Evolutionary conservation across 2,888 invertebrate genomes (phyloP).

Genomic region (Asteroscopus sphinx): DNA sequence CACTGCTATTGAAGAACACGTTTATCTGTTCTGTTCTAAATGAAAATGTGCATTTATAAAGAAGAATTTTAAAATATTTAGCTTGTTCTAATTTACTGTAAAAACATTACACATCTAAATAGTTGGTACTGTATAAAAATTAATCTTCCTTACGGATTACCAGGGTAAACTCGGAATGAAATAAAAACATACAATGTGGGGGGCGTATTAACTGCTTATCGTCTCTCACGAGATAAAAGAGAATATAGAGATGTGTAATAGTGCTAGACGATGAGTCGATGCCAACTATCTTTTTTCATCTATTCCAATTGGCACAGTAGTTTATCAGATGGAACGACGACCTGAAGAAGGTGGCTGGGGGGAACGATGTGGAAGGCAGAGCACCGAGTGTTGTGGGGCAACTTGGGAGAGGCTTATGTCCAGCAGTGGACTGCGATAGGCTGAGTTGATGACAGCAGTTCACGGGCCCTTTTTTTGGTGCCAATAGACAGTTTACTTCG

Average conservation of each 20-base stretch:
- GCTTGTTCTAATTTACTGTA: not conserved
- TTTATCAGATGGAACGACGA: no score
- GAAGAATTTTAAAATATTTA: not conserved
- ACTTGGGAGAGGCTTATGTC: no score
- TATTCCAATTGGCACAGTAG: constrained; percentile 13
- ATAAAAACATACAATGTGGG: constrained; percentile 9
- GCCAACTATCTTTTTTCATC: constrained; percentile 17
- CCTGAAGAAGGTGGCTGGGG: no score
- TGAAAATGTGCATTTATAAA: not conserved
- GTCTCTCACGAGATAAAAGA: constrained; percentile 7
- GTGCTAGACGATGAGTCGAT: constrained; percentile 6
- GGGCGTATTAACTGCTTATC: not conserved
- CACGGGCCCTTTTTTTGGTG: no score
- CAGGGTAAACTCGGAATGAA: not conserved
- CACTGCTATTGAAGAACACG: not conserved
- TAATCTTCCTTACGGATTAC: not conserved
- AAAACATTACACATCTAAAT: not conserved
- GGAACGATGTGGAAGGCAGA: no score
- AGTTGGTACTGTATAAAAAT: not conserved
- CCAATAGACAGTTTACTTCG: no score
- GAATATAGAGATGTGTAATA: constrained; percentile 4
- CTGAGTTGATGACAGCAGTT: no score
- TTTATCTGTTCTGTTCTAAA: not conserved
- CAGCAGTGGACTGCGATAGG: no score
- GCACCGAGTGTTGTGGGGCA: no score